A percentile compares a stretch with the other conserved stretches of the same genome.
Evolutionary conservation across 2,797 vertebrate genomes (phyloP).

Genomic region (Heterohyrax brucei): DNA sequence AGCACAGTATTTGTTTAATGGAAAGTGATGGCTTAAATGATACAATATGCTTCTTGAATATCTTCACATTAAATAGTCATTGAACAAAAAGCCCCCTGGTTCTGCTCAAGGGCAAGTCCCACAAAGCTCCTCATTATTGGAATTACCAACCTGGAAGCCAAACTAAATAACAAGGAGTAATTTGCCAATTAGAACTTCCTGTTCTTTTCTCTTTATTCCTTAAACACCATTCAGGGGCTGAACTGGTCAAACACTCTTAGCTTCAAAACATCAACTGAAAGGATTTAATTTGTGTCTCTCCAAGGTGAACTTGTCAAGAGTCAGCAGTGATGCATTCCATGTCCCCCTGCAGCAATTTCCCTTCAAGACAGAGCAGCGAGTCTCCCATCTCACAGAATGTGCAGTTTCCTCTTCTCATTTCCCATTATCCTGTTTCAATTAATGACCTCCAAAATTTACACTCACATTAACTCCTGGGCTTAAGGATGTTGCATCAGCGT

Average conservation of each 20-base stretch:
- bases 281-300: constrained; percentile 90
- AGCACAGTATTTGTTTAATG: constrained; percentile 92
- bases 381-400: constrained; percentile 81
- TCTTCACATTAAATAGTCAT: constrained; percentile 92
- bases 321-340: constrained; percentile 90
- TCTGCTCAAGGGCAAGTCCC: constrained; percentile 91
- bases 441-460: constrained; percentile 73
- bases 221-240: constrained; percentile 91
- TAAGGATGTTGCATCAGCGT: constrained; percentile 31
- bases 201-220: constrained; percentile 92
- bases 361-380: constrained; percentile 80
- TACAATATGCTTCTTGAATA: constrained; percentile 92
- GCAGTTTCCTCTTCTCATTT: constrained; percentile 87
- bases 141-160: constrained; percentile 94
- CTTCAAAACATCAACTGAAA: constrained; percentile 91
- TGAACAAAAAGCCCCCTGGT: constrained; percentile 91
- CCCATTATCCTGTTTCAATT: constrained; percentile 85
- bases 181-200: constrained; percentile 97
- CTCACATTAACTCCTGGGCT: not conserved
- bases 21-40: constrained; percentile 93
- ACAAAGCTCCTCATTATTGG: constrained; percentile 95
- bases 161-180: constrained; percentile 94
- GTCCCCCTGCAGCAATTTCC: constrained; percentile 84
- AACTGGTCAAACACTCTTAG: constrained; percentile 92
- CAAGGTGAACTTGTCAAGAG: constrained; percentile 89